phyloP scores from a whole-genome alignment of 2,113 vertebrate species.

The Austrofundulus limnaeus region DNA sequence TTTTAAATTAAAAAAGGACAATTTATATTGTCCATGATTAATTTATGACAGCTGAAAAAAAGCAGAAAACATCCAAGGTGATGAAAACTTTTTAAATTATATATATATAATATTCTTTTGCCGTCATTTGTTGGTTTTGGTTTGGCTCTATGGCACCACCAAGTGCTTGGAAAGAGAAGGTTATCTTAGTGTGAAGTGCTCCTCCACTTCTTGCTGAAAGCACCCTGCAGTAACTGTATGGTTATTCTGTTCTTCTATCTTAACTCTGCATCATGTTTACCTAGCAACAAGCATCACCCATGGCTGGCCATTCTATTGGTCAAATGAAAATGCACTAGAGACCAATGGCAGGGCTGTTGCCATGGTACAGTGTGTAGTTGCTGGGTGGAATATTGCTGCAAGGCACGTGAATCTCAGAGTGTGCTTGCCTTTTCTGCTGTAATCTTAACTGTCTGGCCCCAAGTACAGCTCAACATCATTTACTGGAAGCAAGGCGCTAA shows the following conservation, averaged over 20 bases:
- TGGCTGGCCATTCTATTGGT: constrained; percentile 85
- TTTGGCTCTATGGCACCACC: constrained; percentile 73
- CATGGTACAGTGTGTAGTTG: constrained; percentile 87
- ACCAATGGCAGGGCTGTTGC: constrained; percentile 88
- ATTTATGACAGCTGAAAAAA: too few relatives aligned
- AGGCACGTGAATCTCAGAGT: constrained; percentile 84
- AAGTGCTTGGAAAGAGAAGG: constrained; percentile 62
- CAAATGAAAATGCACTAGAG: constrained; percentile 80
- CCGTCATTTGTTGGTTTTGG: constrained; percentile 52
- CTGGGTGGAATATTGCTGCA: constrained; percentile 88
- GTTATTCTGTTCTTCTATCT: constrained; percentile 87
- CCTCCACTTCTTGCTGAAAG: constrained; percentile 68
- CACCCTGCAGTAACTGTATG: constrained; percentile 77
- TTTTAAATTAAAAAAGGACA: too few relatives aligned
- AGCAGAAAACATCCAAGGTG: too few relatives aligned
- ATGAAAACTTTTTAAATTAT: too few relatives aligned
- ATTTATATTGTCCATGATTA: too few relatives aligned
- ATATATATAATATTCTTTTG: constrained; percentile 6
- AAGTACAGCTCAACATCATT: constrained; percentile 75
- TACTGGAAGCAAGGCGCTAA: constrained; percentile 69
- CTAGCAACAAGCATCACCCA: constrained; percentile 91
- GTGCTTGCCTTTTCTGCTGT: constrained; percentile 77
- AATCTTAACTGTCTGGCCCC: constrained; percentile 78
- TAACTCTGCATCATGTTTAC: constrained; percentile 90
- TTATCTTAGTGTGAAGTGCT: constrained; percentile 60